A percentile compares a stretch with the other conserved stretches of the same genome.
phyloP scores from a whole-genome alignment of 2,113 vertebrate genomes.

The Microtus pennsylvanicus region DNA sequence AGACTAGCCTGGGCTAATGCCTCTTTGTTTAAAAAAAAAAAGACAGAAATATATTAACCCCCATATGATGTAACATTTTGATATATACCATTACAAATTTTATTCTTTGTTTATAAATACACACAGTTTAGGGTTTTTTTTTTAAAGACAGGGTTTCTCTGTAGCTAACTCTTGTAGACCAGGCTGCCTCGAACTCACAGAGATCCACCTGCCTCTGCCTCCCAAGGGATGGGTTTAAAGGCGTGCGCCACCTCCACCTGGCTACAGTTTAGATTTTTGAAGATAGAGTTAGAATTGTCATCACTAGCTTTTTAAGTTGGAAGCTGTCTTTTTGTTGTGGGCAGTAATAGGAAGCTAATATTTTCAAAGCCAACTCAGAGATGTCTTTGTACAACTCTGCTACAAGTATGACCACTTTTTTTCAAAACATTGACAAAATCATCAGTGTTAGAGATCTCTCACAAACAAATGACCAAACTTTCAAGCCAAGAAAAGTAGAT shows the following conservation, averaged over 20 bases:
- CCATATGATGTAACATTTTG: background rate
- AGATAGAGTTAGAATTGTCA: background rate
- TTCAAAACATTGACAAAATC: slow-evolving; percentile 41
- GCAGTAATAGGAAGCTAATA: slow-evolving; percentile 23
- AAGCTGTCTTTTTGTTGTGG: background rate
- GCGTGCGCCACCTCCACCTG: no score
- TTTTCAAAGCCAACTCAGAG: slow-evolving; percentile 39
- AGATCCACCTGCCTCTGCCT: no score
- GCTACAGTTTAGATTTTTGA: background rate
- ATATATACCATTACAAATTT: background rate
- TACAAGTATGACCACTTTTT: background rate
- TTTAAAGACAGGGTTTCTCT: no score
- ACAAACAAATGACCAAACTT: slow-evolving; percentile 43
- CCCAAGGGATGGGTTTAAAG: no score
- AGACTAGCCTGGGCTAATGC: background rate
- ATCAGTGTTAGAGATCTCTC: slow-evolving; percentile 10
- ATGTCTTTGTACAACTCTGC: background rate
- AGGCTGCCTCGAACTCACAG: no score
- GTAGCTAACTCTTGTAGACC: no score
- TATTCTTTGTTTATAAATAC: slow-evolving; percentile 22
- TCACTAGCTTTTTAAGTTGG: background rate
- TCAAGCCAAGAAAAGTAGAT: slow-evolving; percentile 31
- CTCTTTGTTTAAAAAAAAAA: background rate
- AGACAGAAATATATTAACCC: background rate
- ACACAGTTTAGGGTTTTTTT: background rate